Evolutionary conservation across 2,113 vertebrate genomes (phyloP), one percentile per base, ranked within the genome.

Genomic region (Thymallus thymallus): DNA sequence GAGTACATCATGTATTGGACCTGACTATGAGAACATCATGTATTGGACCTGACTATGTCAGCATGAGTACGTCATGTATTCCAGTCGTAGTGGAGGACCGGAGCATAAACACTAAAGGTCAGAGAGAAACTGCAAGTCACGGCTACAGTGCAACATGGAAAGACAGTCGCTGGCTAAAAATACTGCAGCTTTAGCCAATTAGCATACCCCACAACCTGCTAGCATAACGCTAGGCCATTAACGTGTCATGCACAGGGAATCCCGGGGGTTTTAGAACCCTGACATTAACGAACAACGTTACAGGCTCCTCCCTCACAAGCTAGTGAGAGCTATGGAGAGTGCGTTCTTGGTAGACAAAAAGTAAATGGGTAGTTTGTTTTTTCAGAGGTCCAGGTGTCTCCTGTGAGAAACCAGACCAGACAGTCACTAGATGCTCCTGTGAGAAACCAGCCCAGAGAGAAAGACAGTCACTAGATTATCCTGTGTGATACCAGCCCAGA

Each of bases 111-210:
- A 64, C 72, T 76, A 80, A 80, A 88, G 82, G 84, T 86, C 84
- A 88, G 61, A 75, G 63, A 74, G 69, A 1, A 24, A 72, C 73
- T 68, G 78, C 75, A 79, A 74, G 71, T 75, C 80, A 46, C 22
- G 51, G 64, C 56, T 51, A 71, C 56, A 32, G 65, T 60, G 48
- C 48, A 51, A 77, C 72, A 75, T 48, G 66, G 79, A 86, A 66
- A 78, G 80, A 74, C 65, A 56, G 56, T 73, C 75, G 69, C 70
- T n/a, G 56, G 51, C 89, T 91, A 90, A 89, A 88, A 91, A 91
- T 90, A 92, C 78, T 68, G 69, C 77, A 13, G 61, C 58, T 78
- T 81, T 18, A 51, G 14, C 48, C 14, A 16, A 18, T 51, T 51
- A 51, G 48, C 46, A 51, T 51, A 18, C 46, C 46, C 16, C 16